Percentiles rank a stretch among this genome's conserved stretches.
These are phyloP conservation scores for Azemiops feae DNA, from an alignment of 2,113 vertebrate species.

Conservation along the genomic window DNA sequence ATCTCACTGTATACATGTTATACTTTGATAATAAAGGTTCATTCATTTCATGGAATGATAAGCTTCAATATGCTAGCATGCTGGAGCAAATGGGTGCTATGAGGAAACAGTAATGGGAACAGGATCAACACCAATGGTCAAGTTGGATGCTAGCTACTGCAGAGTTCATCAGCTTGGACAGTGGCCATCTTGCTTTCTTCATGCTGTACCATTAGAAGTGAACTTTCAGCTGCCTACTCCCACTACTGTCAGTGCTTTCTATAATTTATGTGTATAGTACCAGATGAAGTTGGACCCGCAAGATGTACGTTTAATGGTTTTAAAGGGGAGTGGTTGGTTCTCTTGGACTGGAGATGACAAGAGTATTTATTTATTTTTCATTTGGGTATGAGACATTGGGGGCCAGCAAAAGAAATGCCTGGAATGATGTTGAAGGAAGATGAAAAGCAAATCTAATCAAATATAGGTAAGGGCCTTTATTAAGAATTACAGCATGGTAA, in stretches of 20 bases:
- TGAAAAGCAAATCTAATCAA: neutral
- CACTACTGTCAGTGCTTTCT: neutral
- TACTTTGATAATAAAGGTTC: too few relatives aligned
- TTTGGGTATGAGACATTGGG: neutral
- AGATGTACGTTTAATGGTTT: neutral
- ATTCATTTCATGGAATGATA: neutral
- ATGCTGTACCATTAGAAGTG: neutral
- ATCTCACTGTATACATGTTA: too few relatives aligned
- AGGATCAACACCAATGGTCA: neutral
- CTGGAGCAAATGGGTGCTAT: neutral
- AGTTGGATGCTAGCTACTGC: neutral
- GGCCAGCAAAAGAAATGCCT: neutral
- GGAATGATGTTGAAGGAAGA: neutral
- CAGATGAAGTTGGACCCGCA: neutral
- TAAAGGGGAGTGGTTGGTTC: neutral
- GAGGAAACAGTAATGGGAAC: neutral
- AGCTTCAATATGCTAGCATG: neutral
- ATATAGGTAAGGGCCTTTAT: neutral
- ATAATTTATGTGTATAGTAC: neutral
- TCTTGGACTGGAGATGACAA: neutral
- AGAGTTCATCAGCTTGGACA: neutral
- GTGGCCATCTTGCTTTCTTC: neutral
- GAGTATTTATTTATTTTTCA: neutral
- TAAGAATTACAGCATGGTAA: neutral
- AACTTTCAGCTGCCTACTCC: neutral